Base-by-base conservation (phyloP, 2,888 invertebrate genomes). In the Drosophila nigricruria region DNA sequence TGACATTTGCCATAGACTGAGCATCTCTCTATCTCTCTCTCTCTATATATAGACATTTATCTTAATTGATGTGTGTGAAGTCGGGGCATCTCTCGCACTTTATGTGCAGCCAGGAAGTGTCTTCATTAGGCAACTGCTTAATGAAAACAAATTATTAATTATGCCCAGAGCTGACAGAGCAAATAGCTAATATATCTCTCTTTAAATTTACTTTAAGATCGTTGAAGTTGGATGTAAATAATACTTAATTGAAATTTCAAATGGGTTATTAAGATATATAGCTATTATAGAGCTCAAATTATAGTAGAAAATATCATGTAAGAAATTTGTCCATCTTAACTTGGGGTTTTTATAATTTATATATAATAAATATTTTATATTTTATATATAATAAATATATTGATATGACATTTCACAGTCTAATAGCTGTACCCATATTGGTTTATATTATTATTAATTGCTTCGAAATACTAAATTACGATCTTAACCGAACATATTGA, bases 21-120 rank as follows among this genome's bases (percentile, higher is more conserved):
- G 36, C 25, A 49, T 34, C 18, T 16, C 23, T 23, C 20, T 42
- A 5, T 20, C 42, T 6, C 20, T 1, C 20, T 5, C 42, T 6
- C 16, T 36, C 16, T 27, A 43, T 43, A n/a, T 23, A 16, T 43
- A 47, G 77, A 83, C 78, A 89, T 84, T 69, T 59, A 79, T 84
- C 85, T 84, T 72, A 88, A 84, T 89, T 87, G 82, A 81, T 82
- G 73, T 25, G 52, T 42, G 30, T 27, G 49, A 45, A 42, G 56
- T 30, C 47, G 40, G 34, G 25, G 30, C 32, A 49, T 27, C 43
- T 9, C 40, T 23, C 10, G 45, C 45, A n/a, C 25, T 45, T 14
- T 25, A 9, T 25, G 25, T 25, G 10, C 5, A 12, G 47, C 47
- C 47, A 25, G 76, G 70, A 74, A 74, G 69, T 74, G 42, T 52